Base-by-base conservation (phyloP, 2,888 invertebrate species). In the Lasioglossum lativentre region DNA sequence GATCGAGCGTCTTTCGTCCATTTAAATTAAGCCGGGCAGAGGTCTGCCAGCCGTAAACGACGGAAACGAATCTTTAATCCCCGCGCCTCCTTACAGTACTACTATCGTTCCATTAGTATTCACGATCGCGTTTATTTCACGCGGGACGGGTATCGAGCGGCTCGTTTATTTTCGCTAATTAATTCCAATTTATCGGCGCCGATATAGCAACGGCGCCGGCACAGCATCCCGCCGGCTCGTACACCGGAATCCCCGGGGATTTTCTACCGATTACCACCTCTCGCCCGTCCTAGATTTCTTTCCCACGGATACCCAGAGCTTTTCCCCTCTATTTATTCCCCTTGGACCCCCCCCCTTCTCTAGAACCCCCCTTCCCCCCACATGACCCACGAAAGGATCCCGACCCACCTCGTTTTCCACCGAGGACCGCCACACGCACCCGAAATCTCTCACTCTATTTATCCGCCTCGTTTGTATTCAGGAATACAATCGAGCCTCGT, bases 181-280 rank as follows among this genome's bases (percentile, higher is more conserved):
- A 91, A 91, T 91, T 89, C 89, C 81, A 86, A 90, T 90, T 90
- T 91, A 90, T 90, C 89, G 90, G 40, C 75, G 63, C 56, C 85
- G 85, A 87, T 85, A 82, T 72, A 80, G 59, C 71, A 16, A 16
- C 68, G 45, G 40, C 30, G 30, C 59, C 70, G 47, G 23, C 19
- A 68, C 72, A 66, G 30, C 56, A n/a, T 68, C 72, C 72, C n/a
- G n/a, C 68, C 70, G 74, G 56, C 68, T 76, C 80, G 76, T n/a
- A n/a, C 63, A 56, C 71, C 40, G 70, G 80, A 79, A 85, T 87
- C 86, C 76, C 75, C 56, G 70, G 73, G 74, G 83, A 83, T 80
- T 85, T 80, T 75, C 78, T 30, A 74, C 59, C 82, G 86, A 90
- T 87, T 86, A 86, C 86, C 87, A 80, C 80, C 76, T 80, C 76